These are phyloP conservation scores for Geodia barretti DNA, from an alignment of 37 sponge, comb jelly and placozoan genomes.

Conservation along the genomic window DNA sequence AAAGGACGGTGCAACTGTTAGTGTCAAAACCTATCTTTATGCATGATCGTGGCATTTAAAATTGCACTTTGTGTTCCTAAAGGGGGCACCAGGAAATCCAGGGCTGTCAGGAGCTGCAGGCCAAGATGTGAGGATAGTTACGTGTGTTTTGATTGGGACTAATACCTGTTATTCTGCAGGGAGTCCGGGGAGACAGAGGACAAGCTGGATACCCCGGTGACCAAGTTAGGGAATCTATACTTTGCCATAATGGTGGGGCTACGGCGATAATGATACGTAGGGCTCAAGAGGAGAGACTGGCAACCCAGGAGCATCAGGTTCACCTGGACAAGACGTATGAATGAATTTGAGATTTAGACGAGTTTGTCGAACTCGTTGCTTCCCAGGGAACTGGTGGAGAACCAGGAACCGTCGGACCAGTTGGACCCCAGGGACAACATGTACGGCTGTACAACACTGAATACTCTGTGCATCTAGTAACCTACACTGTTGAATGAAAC, in stretches of 20 bases:
- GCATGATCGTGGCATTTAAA: neutral
- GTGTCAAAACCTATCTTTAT: neutral
- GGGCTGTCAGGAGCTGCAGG: constrained; percentile 8
- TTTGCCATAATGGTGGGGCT: too few relatives aligned
- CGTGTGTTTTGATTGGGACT: neutral
- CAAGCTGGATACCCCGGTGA: constrained; percentile 25
- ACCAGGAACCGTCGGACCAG: constrained; percentile 28
- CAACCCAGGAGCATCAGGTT: constrained; percentile 30
- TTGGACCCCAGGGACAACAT: constrained; percentile 32
- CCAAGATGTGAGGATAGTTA: neutral
- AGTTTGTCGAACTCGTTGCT: neutral
- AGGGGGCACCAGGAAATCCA: neutral
- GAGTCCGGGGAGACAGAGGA: constrained; percentile 27
- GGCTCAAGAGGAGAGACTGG: constrained; percentile 25
- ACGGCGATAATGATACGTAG: too few relatives aligned
- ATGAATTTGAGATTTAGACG: neutral
- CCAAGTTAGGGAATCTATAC: constrained; percentile 2
- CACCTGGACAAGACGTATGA: constrained; percentile 36
- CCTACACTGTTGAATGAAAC: neutral
- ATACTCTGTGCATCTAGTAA: neutral
- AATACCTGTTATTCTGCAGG: constrained; percentile 7
- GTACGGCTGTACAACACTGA: too few relatives aligned
- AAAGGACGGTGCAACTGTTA: constrained; percentile 36
- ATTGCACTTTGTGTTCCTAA: too few relatives aligned
- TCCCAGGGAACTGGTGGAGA: constrained; percentile 12